Evolutionary conservation across 2,797 vertebrate species (phyloP).

Genomic region (Brachymystax lenok): DNA sequence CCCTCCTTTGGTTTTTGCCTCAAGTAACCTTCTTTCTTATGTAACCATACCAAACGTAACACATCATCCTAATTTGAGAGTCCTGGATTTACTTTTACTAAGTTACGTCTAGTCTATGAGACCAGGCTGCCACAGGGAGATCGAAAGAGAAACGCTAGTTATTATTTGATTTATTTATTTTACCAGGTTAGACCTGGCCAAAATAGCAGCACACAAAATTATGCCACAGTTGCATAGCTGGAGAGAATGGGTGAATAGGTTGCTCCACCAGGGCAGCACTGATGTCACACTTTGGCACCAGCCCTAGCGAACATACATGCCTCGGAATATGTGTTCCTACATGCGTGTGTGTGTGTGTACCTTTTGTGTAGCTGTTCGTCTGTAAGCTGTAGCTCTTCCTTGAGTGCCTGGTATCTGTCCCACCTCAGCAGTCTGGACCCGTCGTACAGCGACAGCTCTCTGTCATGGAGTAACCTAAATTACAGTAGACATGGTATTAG

Average conservation of each 20-base stretch:
- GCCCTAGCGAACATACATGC: too few relatives aligned
- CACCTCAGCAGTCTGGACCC: constrained; percentile 88
- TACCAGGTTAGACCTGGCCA: too few relatives aligned
- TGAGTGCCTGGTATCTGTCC: constrained; percentile 87
- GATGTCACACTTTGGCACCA: neutral
- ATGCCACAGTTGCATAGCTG: neutral
- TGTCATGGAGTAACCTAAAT: constrained; percentile 89
- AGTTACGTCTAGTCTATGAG: too few relatives aligned
- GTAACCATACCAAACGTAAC: too few relatives aligned
- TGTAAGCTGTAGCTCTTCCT: constrained; percentile 83
- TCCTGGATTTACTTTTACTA: too few relatives aligned
- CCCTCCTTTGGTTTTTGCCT: too few relatives aligned
- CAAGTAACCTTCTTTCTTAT: too few relatives aligned
- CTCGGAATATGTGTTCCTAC: neutral
- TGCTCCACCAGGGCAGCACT: too few relatives aligned
- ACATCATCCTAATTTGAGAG: too few relatives aligned
- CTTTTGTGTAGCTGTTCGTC: constrained; percentile 85
- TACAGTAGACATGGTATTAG: constrained; percentile 10
- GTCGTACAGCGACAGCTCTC: constrained; percentile 92
- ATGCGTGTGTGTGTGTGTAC: constrained; percentile 61
- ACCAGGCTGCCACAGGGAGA: too few relatives aligned
- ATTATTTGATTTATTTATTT: too few relatives aligned
- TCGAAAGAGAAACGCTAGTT: too few relatives aligned
- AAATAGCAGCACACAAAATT: neutral
- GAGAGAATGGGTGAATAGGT: neutral